phyloP scores from a whole-genome alignment of 1,140 invertebrate genomes.

The Triops cancriformis region DNA sequence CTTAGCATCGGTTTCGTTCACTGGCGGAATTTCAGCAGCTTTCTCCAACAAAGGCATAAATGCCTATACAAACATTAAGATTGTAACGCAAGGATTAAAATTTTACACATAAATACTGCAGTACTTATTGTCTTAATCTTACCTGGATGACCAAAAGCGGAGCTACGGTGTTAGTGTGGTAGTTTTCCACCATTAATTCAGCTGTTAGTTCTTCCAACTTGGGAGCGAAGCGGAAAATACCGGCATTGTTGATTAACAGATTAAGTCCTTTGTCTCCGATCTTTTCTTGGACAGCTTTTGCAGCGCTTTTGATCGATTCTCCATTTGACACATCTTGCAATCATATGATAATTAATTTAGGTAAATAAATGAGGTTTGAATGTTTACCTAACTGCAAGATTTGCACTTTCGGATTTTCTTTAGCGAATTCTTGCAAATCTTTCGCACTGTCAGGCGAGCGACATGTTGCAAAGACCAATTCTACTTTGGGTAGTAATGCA shows the following conservation, averaged over 20 bases:
- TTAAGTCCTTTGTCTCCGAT: conserved; percentile 63
- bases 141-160: conserved; percentile 64
- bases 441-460: neutral
- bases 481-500: neutral
- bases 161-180: conserved; percentile 64
- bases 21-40: conserved; percentile 44
- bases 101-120: too few species aligned
- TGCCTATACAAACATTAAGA: neutral
- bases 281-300: conserved; percentile 43
- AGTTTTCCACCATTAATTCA: conserved; percentile 59
- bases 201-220: conserved; percentile 57
- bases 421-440: conserved; percentile 22
- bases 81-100: neutral
- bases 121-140: neutral
- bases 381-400: conserved; percentile 24
- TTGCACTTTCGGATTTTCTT: conserved; percentile 21
- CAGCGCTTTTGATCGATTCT: conserved; percentile 48
- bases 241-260: conserved; percentile 79
- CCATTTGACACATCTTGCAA: conserved; percentile 55
- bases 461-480: neutral
- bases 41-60: conserved; percentile 50
- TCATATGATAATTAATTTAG: neutral
- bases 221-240: conserved; percentile 61
- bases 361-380: neutral
- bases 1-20: conserved; percentile 39